Evolutionary conservation across 2,888 invertebrate species (phyloP), one percentile per base, ranked within the genome.

Genomic region (Limnephilus lunatus): DNA sequence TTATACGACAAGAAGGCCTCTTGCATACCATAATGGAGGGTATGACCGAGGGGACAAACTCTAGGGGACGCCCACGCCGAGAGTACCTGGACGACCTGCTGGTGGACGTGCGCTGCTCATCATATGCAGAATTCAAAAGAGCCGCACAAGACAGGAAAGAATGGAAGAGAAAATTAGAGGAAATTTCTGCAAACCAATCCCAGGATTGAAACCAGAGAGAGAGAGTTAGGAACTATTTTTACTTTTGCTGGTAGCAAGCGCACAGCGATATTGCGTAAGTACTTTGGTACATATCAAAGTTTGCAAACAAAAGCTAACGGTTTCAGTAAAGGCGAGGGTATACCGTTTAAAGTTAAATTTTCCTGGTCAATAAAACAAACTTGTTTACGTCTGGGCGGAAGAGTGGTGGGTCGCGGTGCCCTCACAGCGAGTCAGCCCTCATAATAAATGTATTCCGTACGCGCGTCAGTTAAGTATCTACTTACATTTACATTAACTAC

Each of bases 351-450:
- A 68, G 68, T 68, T 5, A 68, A 68, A n/a, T 68, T 68, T 68
- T 68, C 35, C 11, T 88, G 35, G 88, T 88, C 68, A 86, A 87
- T 88, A 88, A 88, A 88, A 80, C 68, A 88, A 32, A 68, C 68
- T 68, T 88, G 85, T 85, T 85, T 85, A 85, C 85, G 39, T 85
- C 39, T 85, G 85, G 85, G 25, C 85, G 19, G 85, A 19, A 39
- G n/a, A 39, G 39, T 19, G 19, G 85, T 85, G 9, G 85, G 32
- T 39, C 85, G 39, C 39, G 25, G 25, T 35, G 35, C 82, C 44
- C 85, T 7, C 85, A 85, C 85, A 85, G 68, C n/a, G 25, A 85
- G 12, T n/a, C 39, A 85, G 35, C 85, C 85, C 35, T 85, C 85
- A 85, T 85, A 85, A 85, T 85, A 35, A n/a, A 85, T 85, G 31